Base-by-base conservation (phyloP, 2,888 invertebrate genomes). In the Apocheima hispidaria region DNA sequence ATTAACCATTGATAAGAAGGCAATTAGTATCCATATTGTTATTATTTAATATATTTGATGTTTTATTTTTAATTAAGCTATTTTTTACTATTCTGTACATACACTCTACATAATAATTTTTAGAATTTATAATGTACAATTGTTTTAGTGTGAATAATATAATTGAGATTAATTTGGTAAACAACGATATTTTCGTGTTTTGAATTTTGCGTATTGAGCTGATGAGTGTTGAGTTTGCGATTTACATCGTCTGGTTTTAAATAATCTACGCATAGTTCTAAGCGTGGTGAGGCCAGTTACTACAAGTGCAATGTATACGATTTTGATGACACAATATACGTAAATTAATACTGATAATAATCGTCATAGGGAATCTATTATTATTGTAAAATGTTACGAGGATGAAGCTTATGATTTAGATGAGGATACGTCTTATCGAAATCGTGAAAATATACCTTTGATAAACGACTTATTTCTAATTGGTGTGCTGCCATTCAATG, bases 301-400 rank as follows among this genome's bases (percentile, higher is more conserved):
- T 85, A 88, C 88, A 88, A 88, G 93, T 93, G 93, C 93, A 93
- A 93, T 93, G 93, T 93, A 93, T 93, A 93, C 93, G 93, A 93
- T 92, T 92, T 91, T 89, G 87, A 91, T 82, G 87, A 91, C 90
- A 88, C 87, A 92, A 92, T 92, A 92, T 92, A 92, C 92, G 91
- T 92, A 92, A 91, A 87, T 74, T 71, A 84, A 83, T 85, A 87
- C 86, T 88, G 87, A 90, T 90, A 88, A 84, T 88, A 84, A 88
- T 88, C 83, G 78, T 89, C 85, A 88, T 90, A 90, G 82, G 82
- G 81, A 87, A 87, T 85, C 82, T 88, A 85, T 85, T 82, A 85
- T 84, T 82, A 88, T 87, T 86, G 84, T 88, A 88, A 87, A 88
- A 84, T 87, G 86, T 89, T 88, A 86, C 85, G 85, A 88, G 81